Evolutionary conservation across 1,140 invertebrate species (phyloP).

Genomic region (Episyrphus balteatus): DNA sequence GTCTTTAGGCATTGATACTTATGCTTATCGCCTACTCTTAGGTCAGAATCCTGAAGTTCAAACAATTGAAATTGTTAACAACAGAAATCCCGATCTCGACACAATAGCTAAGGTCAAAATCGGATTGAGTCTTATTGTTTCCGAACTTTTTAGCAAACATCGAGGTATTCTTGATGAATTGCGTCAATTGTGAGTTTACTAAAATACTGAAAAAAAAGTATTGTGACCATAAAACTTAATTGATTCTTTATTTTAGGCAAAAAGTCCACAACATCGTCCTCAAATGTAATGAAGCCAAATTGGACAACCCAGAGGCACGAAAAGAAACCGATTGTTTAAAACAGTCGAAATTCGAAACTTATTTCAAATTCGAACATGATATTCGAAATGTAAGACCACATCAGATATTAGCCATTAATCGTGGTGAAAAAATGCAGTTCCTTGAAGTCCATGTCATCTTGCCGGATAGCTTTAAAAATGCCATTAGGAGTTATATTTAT

Average conservation of each 20-base stretch:
- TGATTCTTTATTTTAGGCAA: conserved; percentile 37
- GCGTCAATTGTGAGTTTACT: conserved; percentile 45
- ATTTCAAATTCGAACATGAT: conserved; percentile 58
- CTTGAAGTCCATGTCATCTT: conserved; percentile 63
- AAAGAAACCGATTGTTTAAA: conserved; percentile 32
- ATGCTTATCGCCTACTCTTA: conserved; percentile 49
- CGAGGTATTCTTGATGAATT: conserved; percentile 58
- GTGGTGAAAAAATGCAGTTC: conserved; percentile 70
- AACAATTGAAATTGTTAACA: conserved; percentile 33
- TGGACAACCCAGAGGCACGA: conserved; percentile 24
- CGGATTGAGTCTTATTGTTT: conserved; percentile 66
- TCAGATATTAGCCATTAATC: conserved; percentile 75
- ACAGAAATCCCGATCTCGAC: conserved; percentile 45
- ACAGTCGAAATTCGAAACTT: conserved; percentile 63
- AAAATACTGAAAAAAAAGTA: background rate
- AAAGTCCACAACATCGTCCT: conserved; percentile 38
- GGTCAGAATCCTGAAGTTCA: conserved; percentile 36
- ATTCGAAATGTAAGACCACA: conserved; percentile 60
- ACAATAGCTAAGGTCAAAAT: conserved; percentile 50
- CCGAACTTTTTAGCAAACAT: conserved; percentile 69
- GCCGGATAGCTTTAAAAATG: conserved; percentile 51
- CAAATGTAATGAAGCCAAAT: conserved; percentile 27
- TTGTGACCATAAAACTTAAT: background rate
- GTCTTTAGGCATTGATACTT: conserved; percentile 56
- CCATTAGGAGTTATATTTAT: conserved; percentile 45